These are phyloP conservation scores for Ephydatia muelleri DNA, from an alignment of 37 sponge, comb jelly and placozoan species.

Conservation along the genomic window DNA sequence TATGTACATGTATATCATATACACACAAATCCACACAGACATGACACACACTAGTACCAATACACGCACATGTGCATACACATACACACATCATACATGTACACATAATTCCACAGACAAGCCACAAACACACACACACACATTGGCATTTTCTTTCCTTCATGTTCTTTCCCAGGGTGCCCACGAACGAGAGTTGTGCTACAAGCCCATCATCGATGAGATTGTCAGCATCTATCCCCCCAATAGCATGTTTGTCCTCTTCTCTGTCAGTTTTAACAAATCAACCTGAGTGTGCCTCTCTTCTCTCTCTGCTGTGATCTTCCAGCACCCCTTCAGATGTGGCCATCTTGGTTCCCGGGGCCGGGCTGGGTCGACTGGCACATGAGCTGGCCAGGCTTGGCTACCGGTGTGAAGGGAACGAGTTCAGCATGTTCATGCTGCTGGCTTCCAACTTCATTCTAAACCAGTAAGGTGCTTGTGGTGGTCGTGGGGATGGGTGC, in stretches of 20 bases:
- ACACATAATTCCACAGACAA: neutral
- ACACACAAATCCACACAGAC: neutral
- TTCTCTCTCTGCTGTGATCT: neutral
- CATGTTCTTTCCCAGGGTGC: slow-evolving; percentile 62
- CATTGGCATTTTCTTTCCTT: too few species aligned
- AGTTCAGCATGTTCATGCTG: slow-evolving; percentile 97
- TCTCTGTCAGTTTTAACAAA: neutral
- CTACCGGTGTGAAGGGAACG: slow-evolving; percentile 96
- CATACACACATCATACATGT: slow-evolving; percentile 2
- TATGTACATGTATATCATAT: too few species aligned
- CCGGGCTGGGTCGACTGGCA: slow-evolving; percentile 93
- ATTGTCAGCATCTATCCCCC: slow-evolving; percentile 70
- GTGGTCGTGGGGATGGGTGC: neutral
- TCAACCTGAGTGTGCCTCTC: neutral
- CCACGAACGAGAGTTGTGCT: slow-evolving; percentile 83
- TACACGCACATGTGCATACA: slow-evolving; percentile 25
- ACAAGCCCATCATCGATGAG: slow-evolving; percentile 88
- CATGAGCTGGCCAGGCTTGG: slow-evolving; percentile 87
- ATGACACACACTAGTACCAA: slow-evolving; percentile 11
- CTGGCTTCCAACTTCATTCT: slow-evolving; percentile 94
- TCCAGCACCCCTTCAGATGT: slow-evolving; percentile 46
- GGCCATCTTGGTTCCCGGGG: slow-evolving; percentile 89
- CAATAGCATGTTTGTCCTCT: slow-evolving; percentile 17
- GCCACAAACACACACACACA: neutral
- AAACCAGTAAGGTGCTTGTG: slow-evolving; percentile 83